Evolutionary conservation across 2,113 vertebrate genomes (phyloP).

Genomic region (Salvelinus fontinalis): DNA sequence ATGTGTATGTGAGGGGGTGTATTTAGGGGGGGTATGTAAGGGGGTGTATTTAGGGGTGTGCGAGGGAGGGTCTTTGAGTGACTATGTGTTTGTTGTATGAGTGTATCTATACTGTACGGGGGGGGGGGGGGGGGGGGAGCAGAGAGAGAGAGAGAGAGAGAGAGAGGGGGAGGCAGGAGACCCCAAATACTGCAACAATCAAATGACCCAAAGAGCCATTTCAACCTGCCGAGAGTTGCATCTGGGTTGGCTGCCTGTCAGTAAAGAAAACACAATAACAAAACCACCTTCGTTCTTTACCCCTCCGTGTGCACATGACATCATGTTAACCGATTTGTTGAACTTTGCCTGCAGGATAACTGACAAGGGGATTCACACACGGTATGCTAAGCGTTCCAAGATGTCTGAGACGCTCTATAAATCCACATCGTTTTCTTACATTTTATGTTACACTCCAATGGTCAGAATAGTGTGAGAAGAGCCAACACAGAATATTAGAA

Average conservation of each 20-base stretch:
- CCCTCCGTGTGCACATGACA: background rate
- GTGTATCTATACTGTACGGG: background rate
- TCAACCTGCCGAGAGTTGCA: background rate
- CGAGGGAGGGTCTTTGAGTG: background rate
- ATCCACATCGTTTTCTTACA: background rate
- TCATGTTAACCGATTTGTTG: slow-evolving; percentile 4
- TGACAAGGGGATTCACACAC: slow-evolving; percentile 20
- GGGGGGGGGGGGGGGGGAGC: background rate
- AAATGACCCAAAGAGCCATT: background rate
- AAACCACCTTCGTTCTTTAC: background rate
- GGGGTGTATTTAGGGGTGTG: background rate
- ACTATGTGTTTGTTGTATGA: background rate
- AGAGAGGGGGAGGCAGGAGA: no score
- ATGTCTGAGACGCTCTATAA: background rate
- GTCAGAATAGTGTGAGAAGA: background rate
- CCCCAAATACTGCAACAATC: background rate
- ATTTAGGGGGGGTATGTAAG: background rate
- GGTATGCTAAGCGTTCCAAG: slow-evolving; percentile 13
- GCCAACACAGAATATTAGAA: background rate
- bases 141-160: no score
- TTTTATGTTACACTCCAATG: background rate
- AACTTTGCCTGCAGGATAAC: slow-evolving; percentile 11
- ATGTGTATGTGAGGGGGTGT: background rate
- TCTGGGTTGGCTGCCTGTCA: background rate
- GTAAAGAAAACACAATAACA: background rate